Base-by-base conservation (phyloP, 2,888 invertebrate genomes). In the Epiblema foenella region DNA sequence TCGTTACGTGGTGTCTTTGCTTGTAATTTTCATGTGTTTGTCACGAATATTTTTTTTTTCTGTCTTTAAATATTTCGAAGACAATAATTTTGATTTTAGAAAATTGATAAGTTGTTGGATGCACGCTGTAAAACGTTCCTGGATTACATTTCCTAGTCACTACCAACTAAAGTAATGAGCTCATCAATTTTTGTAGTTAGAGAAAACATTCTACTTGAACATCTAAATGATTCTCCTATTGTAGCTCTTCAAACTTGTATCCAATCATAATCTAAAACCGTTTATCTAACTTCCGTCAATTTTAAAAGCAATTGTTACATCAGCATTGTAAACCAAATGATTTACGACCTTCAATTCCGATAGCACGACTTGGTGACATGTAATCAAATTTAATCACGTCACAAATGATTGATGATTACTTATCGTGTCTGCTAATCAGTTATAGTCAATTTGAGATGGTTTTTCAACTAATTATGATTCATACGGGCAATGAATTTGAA, bases 341-440 rank as follows among this genome's bases (percentile, higher is more conserved):
- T 24, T 49, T 15, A 51, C 51, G 10, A 51, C 15, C 24, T 63
- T 49, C 15, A 58, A 15, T 29, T 9, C 5, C 33, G 56, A 66
- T 71, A 71, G 20, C n/a, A 7, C 4, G 56, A 49, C 37, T 49
- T 71, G 46, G 70, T 15, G 56, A 71, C 66, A 66, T 58, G 37
- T 71, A 66, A 71, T 71, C 60, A 33, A 49, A 70, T 56, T 17
- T 66, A 66, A 70, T 70, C 67, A 17, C 39, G 60, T 62, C 51
- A 60, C 29, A 33, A 56, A 57, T 71, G 60, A 67, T 62, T 57
- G 62, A 71, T 71, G 59, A 56, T 49, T 37, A 29, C 39, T 60
- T 70, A 66, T 70, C 70, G 24, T 39, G 18, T 39, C 24, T 20
- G 17, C 29, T 37, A 59, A 70, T 49, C 54, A 17, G 3, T 33